Evolutionary conservation across 2,113 vertebrate species (phyloP).

Genomic region (Colaptes auratus): DNA sequence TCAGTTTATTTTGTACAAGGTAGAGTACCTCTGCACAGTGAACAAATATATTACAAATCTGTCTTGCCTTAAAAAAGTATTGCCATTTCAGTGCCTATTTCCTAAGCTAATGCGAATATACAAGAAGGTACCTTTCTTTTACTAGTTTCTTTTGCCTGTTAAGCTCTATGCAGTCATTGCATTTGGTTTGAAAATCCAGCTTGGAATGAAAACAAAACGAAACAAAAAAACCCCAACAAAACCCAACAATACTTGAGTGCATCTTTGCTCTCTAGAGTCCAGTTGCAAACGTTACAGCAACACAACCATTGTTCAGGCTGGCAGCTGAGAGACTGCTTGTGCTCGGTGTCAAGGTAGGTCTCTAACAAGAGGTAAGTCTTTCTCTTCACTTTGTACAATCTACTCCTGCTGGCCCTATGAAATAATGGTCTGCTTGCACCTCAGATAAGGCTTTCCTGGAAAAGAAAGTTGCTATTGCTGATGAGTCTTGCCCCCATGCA

Average conservation of each 20-base stretch:
- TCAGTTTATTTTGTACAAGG: conserved; percentile 82
- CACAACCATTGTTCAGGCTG: background rate
- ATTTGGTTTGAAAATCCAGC: conserved; percentile 60
- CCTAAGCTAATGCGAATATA: conserved; percentile 47
- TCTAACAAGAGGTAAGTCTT: conserved; percentile 66
- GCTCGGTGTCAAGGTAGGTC: conserved; percentile 1
- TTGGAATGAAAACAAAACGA: background rate
- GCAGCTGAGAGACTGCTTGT: conserved; percentile 44
- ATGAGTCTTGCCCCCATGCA: conserved; percentile 69
- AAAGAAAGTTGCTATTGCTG: conserved; percentile 61
- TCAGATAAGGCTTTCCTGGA: conserved; percentile 75
- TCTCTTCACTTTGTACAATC: conserved; percentile 27
- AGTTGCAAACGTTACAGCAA: background rate
- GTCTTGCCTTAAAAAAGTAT: conserved; percentile 81
- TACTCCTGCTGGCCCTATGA: conserved; percentile 57
- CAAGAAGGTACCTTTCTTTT: conserved; percentile 10
- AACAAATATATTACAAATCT: conserved; percentile 83
- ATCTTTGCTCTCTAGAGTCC: conserved; percentile 12
- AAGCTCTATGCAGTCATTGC: conserved; percentile 44
- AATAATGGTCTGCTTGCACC: conserved; percentile 45
- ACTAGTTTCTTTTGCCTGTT: background rate
- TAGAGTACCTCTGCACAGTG: conserved; percentile 67
- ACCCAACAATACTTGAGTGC: background rate
- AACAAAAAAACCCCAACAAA: background rate
- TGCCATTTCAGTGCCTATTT: conserved; percentile 74